Conservation (phyloP, 92 coral and sea anemone species). For the Virgularia gustaviana region DNA sequence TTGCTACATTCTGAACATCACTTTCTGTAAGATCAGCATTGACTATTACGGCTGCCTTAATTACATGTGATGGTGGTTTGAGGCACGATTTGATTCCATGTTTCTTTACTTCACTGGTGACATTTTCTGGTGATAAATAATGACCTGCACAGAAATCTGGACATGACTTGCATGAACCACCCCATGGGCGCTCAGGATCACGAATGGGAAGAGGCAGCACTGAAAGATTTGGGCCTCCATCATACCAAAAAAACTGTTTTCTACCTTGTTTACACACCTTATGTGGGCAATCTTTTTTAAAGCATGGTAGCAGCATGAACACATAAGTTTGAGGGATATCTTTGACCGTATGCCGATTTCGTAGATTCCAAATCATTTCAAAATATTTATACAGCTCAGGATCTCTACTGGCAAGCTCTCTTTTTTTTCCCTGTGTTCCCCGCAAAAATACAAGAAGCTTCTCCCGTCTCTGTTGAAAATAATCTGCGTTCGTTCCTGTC, state of each 20-base stretch:
- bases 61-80: background rate
- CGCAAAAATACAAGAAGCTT: constrained; percentile 2
- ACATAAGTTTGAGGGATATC: constrained; percentile 33
- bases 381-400: constrained; percentile 25
- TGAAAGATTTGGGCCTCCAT: constrained; percentile 41
- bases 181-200: constrained; percentile 58
- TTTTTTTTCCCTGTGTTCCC: constrained; percentile 27
- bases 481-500: background rate
- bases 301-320: constrained; percentile 51
- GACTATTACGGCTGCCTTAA: background rate
- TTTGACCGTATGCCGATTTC: constrained; percentile 23
- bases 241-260: constrained; percentile 28
- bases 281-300: constrained; percentile 45
- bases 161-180: constrained; percentile 43
- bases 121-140: constrained; percentile 37
- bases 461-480: constrained; percentile 2
- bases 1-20: background rate
- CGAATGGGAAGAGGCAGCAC: constrained; percentile 42
- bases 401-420: background rate
- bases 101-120: background rate
- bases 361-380: constrained; percentile 24
- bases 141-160: constrained; percentile 38
- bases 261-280: constrained; percentile 34
- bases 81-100: constrained; percentile 3
- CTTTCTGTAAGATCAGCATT: background rate